phyloP scores from a whole-genome alignment of 2,888 invertebrate species.

The Notocelia uddmanniana region DNA sequence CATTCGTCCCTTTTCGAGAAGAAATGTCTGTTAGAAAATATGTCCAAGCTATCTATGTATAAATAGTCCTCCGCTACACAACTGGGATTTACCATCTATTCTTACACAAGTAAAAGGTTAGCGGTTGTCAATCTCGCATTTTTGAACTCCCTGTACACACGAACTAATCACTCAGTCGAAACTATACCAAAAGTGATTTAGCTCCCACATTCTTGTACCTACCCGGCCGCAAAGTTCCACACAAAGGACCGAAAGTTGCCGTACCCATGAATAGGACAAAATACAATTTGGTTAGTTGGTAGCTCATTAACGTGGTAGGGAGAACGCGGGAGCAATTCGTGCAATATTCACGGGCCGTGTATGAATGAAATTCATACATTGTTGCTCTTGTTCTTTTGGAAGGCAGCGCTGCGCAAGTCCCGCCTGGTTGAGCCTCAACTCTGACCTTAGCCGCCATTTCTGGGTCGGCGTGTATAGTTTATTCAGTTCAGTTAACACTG shows the following conservation, averaged over 20 bases:
- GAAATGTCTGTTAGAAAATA: not conserved
- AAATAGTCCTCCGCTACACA: not conserved
- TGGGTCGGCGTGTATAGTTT: constrained; percentile 16
- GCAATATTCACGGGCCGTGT: constrained; percentile 63
- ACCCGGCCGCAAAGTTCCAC: constrained; percentile 42
- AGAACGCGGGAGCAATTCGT: constrained; percentile 50
- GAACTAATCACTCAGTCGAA: constrained; percentile 57
- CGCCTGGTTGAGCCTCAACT: constrained; percentile 58
- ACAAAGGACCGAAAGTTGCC: constrained; percentile 48
- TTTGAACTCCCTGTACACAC: constrained; percentile 29
- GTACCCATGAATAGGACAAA: constrained; percentile 61
- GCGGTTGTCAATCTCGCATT: constrained; percentile 17
- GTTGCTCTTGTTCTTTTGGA: constrained; percentile 24
- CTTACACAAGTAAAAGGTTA: constrained; percentile 10
- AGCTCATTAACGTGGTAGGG: constrained; percentile 60
- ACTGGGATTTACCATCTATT: constrained; percentile 5
- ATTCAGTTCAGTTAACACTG: constrained; percentile 27
- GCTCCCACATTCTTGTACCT: constrained; percentile 35
- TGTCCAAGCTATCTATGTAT: not conserved
- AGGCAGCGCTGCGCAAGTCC: constrained; percentile 57
- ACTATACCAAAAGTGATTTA: constrained; percentile 60
- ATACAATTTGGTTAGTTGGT: constrained; percentile 58
- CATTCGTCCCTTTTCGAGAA: not conserved
- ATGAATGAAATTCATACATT: not conserved
- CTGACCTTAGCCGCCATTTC: constrained; percentile 52